These are phyloP conservation scores for Paracanthobrama guichenoti DNA, from an alignment of 2,113 vertebrate species.

Conservation along the genomic window DNA sequence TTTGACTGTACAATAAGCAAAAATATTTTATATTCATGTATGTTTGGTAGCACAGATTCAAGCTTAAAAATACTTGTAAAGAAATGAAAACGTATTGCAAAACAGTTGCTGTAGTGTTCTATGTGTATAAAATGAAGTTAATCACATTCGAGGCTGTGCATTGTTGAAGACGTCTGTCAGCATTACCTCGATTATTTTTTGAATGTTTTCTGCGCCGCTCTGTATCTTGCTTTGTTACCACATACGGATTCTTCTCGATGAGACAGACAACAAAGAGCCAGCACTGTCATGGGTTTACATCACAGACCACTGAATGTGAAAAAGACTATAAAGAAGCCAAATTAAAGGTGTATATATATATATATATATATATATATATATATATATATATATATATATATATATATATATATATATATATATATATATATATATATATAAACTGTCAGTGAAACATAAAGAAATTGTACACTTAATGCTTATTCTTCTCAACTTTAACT, in stretches of 20 bases:
- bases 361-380: no score
- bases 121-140: constrained; percentile 44
- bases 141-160: constrained; percentile 47
- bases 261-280: constrained; percentile 45
- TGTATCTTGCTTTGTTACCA: constrained; percentile 47
- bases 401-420: constrained; percentile 32
- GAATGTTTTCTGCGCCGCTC: constrained; percentile 52
- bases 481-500: constrained; percentile 43
- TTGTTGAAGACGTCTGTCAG: constrained; percentile 44
- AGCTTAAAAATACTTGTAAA: constrained; percentile 44
- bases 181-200: constrained; percentile 50
- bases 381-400: constrained; percentile 18
- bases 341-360: constrained; percentile 35
- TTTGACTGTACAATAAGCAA: constrained; percentile 40
- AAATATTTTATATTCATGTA: constrained; percentile 47
- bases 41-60: constrained; percentile 49
- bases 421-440: constrained; percentile 32
- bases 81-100: constrained; percentile 33
- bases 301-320: constrained; percentile 61
- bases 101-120: constrained; percentile 35
- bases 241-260: constrained; percentile 30
- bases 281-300: constrained; percentile 55
- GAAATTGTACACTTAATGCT: constrained; percentile 43
- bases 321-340: constrained; percentile 50
- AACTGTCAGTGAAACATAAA: constrained; percentile 3